Percentiles rank a stretch among this genome's conserved stretches.
phyloP scores from a whole-genome alignment of 2,888 invertebrate species.

The Xylophagus ater region DNA sequence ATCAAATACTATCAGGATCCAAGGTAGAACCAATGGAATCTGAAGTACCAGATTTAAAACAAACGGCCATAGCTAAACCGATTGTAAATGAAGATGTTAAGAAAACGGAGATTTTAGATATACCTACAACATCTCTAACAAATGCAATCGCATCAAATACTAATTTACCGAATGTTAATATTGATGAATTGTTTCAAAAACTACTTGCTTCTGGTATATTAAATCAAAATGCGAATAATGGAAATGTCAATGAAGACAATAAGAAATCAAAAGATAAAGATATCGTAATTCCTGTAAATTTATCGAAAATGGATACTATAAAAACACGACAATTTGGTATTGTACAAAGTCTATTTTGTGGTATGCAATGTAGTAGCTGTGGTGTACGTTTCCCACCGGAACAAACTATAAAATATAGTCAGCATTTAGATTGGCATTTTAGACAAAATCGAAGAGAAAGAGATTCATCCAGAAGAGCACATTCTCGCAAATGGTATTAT shows the following conservation, averaged over 20 bases:
- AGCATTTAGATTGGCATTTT: slow-evolving; percentile 99
- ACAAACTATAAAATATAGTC: slow-evolving; percentile 79
- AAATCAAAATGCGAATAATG: slow-evolving; percentile 22
- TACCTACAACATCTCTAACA: not conserved
- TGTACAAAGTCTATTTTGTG: slow-evolving; percentile 63
- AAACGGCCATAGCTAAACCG: slow-evolving; percentile 20
- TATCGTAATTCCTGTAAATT: slow-evolving; percentile 51
- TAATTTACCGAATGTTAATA: slow-evolving; percentile 40
- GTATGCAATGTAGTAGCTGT: slow-evolving; percentile 94
- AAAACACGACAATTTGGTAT: slow-evolving; percentile 63
- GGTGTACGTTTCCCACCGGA: slow-evolving; percentile 88
- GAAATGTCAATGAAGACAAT: slow-evolving; percentile 30
- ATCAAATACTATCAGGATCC: slow-evolving; percentile 7
- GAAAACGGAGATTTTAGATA: slow-evolving; percentile 20
- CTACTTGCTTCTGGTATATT: slow-evolving; percentile 77
- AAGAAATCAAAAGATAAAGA: slow-evolving; percentile 24
- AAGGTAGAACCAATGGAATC: slow-evolving; percentile 6
- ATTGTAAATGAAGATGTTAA: slow-evolving; percentile 31
- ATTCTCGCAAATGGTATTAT: slow-evolving; percentile 83
- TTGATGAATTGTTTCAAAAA: slow-evolving; percentile 74
- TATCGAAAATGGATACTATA: slow-evolving; percentile 58
- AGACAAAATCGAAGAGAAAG: slow-evolving; percentile 82
- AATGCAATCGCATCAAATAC: not conserved
- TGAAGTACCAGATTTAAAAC: slow-evolving; percentile 27
- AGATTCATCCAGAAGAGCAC: slow-evolving; percentile 71